Conservation (phyloP, 2,797 vertebrate genomes). For the Galaxias olidus region DNA sequence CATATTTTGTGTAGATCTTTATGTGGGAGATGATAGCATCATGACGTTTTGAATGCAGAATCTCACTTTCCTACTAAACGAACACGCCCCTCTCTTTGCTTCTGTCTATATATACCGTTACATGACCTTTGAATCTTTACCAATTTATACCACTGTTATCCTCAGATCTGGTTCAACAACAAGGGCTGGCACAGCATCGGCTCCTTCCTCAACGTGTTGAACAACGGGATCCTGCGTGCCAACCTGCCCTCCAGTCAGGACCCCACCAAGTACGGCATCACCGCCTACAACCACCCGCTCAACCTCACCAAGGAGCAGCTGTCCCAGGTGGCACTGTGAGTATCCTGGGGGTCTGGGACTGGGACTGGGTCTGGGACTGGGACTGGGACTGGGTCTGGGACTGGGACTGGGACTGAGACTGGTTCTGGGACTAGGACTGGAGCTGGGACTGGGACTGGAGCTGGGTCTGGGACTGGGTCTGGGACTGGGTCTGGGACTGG, state of each 20-base stretch:
- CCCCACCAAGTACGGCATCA: constrained; percentile 85
- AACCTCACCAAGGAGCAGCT: constrained; percentile 99
- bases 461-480: too few species aligned
- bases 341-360: constrained; percentile 30
- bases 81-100: neutral
- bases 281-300: constrained; percentile 91
- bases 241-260: constrained; percentile 82
- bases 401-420: too few species aligned
- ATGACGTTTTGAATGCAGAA: too few species aligned
- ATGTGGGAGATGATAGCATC: too few species aligned
- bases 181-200: constrained; percentile 97
- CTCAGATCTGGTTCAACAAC: constrained; percentile 99
- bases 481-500: too few species aligned
- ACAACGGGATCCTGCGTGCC: constrained; percentile 91
- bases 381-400: neutral
- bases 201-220: constrained; percentile 94
- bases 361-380: neutral
- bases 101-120: neutral
- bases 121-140: neutral
- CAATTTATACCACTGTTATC: neutral
- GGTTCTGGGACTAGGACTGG: too few species aligned
- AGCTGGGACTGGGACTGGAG: too few species aligned
- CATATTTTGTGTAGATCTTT: too few species aligned
- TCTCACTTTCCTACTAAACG: too few species aligned
- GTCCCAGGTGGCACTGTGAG: constrained; percentile 96